Evolutionary conservation across 2,113 vertebrate genomes (phyloP).

Genomic region (Oxyruncus cristatus): DNA sequence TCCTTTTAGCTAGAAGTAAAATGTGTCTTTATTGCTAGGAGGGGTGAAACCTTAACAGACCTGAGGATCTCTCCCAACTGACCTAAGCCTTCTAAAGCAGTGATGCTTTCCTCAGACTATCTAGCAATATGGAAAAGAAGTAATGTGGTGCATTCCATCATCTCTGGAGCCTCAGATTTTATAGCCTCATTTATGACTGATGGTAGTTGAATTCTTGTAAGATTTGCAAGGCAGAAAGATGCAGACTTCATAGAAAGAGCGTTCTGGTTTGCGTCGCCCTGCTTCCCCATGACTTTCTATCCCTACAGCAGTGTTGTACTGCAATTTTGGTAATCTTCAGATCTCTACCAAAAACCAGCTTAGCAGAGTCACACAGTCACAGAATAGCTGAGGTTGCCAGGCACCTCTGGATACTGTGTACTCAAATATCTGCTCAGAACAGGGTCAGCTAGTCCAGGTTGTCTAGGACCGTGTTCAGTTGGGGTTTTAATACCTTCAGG

Average conservation of each 20-base stretch:
- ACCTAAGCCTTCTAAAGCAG: background rate
- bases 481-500: background rate
- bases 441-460: too few relatives aligned
- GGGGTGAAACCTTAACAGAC: background rate
- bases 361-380: background rate
- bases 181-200: background rate
- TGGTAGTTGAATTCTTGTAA: background rate
- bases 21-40: background rate
- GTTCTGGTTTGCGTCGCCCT: background rate
- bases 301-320: background rate
- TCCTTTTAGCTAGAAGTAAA: background rate
- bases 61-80: background rate
- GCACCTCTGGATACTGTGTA: background rate
- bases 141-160: background rate
- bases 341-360: background rate
- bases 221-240: background rate
- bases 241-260: background rate
- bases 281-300: background rate
- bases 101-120: background rate
- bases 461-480: background rate
- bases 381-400: background rate
- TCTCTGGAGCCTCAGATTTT: background rate
- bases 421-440: background rate
- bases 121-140: background rate
- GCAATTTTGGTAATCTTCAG: background rate